A percentile compares a stretch with the other conserved stretches of the same genome.
phyloP scores from a whole-genome alignment of 2,797 vertebrate species.

The Fringilla coelebs region DNA sequence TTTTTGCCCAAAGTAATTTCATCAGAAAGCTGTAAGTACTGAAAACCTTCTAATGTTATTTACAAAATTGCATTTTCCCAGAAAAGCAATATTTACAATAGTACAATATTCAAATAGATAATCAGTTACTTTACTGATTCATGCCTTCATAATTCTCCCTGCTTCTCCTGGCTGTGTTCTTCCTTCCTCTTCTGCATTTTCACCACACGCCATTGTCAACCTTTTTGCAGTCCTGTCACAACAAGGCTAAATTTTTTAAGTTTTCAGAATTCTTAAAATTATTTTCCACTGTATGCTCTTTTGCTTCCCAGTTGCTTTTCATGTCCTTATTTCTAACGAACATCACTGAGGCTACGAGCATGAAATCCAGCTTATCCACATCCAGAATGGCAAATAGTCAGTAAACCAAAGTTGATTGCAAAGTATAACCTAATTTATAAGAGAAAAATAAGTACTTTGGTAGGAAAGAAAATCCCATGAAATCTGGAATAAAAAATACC shows the following conservation, averaged over 20 bases:
- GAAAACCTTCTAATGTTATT: not conserved
- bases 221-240: not conserved
- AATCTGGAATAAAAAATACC: not conserved
- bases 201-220: not conserved
- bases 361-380: not conserved
- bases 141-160: not conserved
- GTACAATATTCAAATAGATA: not conserved
- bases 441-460: not conserved
- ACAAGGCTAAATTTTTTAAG: not conserved
- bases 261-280: not conserved
- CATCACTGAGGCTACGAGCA: rapidly evolving
- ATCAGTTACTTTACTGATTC: not conserved
- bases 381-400: not conserved
- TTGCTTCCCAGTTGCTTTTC: not conserved
- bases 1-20: not conserved
- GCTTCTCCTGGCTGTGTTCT: not conserved
- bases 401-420: not conserved
- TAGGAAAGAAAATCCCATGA: not conserved
- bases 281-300: not conserved
- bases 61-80: not conserved
- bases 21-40: not conserved
- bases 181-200: not conserved
- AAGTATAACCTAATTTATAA: not conserved
- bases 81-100: not conserved
- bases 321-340: not conserved